Evolutionary conservation across 2,797 vertebrate species (phyloP), one percentile per base, ranked within the genome.

Genomic region (Euphonia xanthogaster): DNA sequence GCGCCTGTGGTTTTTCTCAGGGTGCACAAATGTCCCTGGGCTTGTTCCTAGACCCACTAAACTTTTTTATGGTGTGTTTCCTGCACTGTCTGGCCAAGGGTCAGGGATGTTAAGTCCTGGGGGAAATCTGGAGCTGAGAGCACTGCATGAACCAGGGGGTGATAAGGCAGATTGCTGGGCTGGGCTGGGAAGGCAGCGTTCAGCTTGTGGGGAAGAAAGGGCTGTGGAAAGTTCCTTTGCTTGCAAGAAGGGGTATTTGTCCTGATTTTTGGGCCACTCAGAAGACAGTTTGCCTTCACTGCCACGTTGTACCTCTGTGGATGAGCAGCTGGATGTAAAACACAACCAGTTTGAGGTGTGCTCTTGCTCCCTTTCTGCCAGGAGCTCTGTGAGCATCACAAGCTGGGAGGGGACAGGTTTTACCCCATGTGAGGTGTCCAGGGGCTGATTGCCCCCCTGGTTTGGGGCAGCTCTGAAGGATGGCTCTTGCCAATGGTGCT

Each of bases 71-170:
- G 74, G 51, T 1, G 1, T 12, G 53, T 86, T 97, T 97, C 91
- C 95, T 92, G 92, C 33, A 80, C 72, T 96, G 94, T 87, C 86
- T 87, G 94, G 90, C 66, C 74, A 40, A 66, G 66, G 94, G 93
- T 91, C 95, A 95, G 82, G 33, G 80, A 76, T 81, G 91, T 94
- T 82, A 94, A 93, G 67, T 85, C 85, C 94, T 77, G 65, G 47
- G 95, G 87, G 89, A 83, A 78, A 81, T 77, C 71, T 89, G 91
- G 74, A 86, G 50, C 2, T 54, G 88, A 80, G 84, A 80, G 68
- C 57, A 5, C 16, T 23, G 77, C 4, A 0, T 13, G 58, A 82
- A 90, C 5, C 7, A 0, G 63, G 30, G 35, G 45, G 42, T 70
- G 92, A 93, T 93, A 90, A 90, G 78, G 88, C 18, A 68, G 73